Percentiles rank a stretch among this genome's conserved stretches.
Evolutionary conservation across 2,797 vertebrate species (phyloP).

Genomic region (Epinephelus awoara): DNA sequence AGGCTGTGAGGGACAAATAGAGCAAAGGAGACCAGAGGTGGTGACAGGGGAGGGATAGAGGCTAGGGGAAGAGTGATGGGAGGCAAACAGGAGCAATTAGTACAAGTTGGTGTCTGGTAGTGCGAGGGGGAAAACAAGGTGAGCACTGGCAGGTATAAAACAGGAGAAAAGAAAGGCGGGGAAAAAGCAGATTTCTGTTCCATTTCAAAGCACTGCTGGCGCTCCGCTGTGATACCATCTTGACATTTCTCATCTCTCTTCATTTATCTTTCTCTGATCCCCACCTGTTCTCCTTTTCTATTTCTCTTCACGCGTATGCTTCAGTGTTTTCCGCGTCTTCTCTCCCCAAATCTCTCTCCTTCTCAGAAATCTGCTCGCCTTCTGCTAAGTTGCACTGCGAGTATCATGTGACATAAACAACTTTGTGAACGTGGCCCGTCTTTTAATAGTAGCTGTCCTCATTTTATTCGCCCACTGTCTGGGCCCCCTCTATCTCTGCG

Average conservation of each 20-base stretch:
- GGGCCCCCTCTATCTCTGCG: conserved; percentile 44
- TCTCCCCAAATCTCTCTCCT: conserved; percentile 25
- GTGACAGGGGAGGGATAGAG: conserved; percentile 48
- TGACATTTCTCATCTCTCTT: conserved; percentile 60
- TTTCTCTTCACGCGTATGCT: conserved; percentile 6
- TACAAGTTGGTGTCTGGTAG: conserved; percentile 31
- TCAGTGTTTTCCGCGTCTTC: conserved; percentile 17
- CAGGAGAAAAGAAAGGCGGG: conserved; percentile 17
- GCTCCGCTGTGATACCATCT: conserved; percentile 44
- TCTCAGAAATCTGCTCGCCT: conserved; percentile 51
- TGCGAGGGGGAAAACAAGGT: conserved; percentile 26
- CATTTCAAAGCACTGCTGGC: conserved; percentile 47
- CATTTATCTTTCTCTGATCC: conserved; percentile 59
- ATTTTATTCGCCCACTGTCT: conserved; percentile 64
- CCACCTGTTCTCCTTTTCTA: conserved; percentile 48
- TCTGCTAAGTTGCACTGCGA: conserved; percentile 42
- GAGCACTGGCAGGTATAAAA: conserved; percentile 27
- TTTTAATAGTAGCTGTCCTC: conserved; percentile 76
- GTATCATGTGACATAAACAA: conserved; percentile 74
- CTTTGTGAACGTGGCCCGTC: conserved; percentile 64
- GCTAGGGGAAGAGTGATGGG: conserved; percentile 54
- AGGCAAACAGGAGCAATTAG: conserved; percentile 63
- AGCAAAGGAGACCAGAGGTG: conserved; percentile 53
- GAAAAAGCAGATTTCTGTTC: conserved; percentile 20
- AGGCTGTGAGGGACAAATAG: conserved; percentile 17